Evolutionary conservation across 2,888 invertebrate species (phyloP).

Genomic region (Dusona sp.): DNA sequence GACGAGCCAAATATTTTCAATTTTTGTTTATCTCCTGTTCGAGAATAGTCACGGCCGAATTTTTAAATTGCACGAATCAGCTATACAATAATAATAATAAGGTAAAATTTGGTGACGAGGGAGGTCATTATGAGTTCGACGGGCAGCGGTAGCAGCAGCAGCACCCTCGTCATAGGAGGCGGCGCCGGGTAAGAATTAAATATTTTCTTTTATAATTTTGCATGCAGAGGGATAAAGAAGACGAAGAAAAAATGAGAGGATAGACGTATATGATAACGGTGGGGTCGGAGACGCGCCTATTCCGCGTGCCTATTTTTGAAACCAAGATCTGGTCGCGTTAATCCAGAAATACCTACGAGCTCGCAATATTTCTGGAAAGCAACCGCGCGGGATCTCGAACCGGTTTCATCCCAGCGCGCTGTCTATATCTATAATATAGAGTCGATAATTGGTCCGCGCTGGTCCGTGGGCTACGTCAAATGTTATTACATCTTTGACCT

Average conservation of each 20-base stretch:
- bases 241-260: background rate
- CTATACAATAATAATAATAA: background rate
- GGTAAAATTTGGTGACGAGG: background rate
- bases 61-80: background rate
- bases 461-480: background rate
- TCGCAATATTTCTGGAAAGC: constrained; percentile 22
- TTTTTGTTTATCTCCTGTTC: too few relatives aligned
- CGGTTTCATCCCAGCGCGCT: background rate
- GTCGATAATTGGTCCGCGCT: background rate
- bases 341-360: constrained; percentile 18
- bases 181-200: background rate
- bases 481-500: background rate
- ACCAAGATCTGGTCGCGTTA: background rate
- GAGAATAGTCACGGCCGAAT: background rate
- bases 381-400: background rate
- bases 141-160: background rate
- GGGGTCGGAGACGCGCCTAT: background rate
- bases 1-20: too few relatives aligned
- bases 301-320: background rate
- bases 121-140: background rate
- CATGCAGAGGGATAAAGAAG: background rate
- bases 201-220: background rate
- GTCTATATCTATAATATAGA: background rate
- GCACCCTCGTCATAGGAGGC: background rate
- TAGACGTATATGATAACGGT: background rate